These are phyloP conservation scores for Rhagoletis pomonella DNA, from an alignment of 1,140 invertebrate species.

Conservation along the genomic window DNA sequence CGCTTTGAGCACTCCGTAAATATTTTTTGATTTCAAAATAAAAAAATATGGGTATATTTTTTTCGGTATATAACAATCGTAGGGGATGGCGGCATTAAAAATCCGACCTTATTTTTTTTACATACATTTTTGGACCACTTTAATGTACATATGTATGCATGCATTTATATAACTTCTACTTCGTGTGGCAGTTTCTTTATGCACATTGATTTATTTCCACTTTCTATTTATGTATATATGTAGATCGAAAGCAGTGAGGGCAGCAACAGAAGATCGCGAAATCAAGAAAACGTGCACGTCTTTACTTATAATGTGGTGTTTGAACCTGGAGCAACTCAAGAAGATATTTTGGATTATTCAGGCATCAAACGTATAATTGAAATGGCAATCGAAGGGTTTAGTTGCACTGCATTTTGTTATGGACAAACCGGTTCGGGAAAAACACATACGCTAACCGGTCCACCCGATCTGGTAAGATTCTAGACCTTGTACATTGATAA, in stretches of 20 bases:
- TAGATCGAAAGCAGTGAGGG: slow-evolving; percentile 74
- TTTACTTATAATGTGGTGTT: slow-evolving; percentile 93
- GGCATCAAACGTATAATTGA: slow-evolving; percentile 90
- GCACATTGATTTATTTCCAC: not conserved
- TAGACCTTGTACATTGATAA: too few species aligned
- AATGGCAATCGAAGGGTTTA: slow-evolving; percentile 95
- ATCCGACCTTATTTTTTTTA: too few species aligned
- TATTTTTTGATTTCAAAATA: too few species aligned
- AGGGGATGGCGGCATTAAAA: too few species aligned
- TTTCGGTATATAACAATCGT: too few species aligned
- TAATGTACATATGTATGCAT: not conserved
- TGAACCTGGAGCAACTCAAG: slow-evolving; percentile 89
- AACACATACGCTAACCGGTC: slow-evolving; percentile 95
- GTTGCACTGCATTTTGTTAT: slow-evolving; percentile 95
- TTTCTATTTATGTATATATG: not conserved
- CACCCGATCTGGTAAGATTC: slow-evolving; percentile 84
- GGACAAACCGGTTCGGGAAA: slow-evolving; percentile 98
- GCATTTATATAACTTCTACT: too few species aligned
- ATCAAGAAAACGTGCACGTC: slow-evolving; percentile 81
- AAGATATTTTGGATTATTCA: slow-evolving; percentile 86
- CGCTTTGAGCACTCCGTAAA: too few species aligned
- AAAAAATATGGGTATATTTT: too few species aligned
- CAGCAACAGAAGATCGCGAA: slow-evolving; percentile 70
- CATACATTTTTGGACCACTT: too few species aligned
- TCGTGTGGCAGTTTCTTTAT: not conserved